Conservation (phyloP, 37 sponge, comb jelly and placozoan species). For the Ianthella basta region DNA sequence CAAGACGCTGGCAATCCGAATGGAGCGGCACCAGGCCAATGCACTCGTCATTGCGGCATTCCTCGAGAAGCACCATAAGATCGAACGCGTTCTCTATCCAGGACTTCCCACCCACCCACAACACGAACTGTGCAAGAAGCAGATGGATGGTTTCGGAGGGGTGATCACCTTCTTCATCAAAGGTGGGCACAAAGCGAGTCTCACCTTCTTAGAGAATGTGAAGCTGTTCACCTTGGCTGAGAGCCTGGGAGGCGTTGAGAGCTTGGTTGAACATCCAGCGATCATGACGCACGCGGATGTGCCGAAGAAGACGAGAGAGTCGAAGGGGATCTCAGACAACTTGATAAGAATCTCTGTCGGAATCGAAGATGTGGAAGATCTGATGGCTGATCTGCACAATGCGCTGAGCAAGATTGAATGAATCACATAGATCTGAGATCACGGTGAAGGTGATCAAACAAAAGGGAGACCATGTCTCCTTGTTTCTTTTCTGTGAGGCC, state of each 20-base stretch:
- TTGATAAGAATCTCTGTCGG: constrained; percentile 73
- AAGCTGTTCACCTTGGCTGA: constrained; percentile 63
- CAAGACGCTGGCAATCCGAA: too few relatives aligned
- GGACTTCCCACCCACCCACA: constrained; percentile 76
- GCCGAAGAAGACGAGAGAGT: constrained; percentile 22
- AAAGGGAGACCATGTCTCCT: too few relatives aligned
- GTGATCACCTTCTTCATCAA: constrained; percentile 69
- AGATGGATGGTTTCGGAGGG: constrained; percentile 67
- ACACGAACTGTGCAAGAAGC: constrained; percentile 71
- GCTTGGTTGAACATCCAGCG: constrained; percentile 63
- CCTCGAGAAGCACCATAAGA: neutral
- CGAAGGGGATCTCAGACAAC: constrained; percentile 52
- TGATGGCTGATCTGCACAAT: constrained; percentile 64
- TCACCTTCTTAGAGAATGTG: constrained; percentile 39
- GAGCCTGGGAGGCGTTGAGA: constrained; percentile 76
- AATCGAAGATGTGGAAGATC: constrained; percentile 58
- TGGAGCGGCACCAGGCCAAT: too few relatives aligned
- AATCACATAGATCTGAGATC: too few relatives aligned
- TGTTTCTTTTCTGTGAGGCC: too few relatives aligned
- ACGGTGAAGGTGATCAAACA: too few relatives aligned
- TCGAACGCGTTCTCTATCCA: constrained; percentile 64
- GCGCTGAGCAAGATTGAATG: constrained; percentile 52
- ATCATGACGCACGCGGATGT: constrained; percentile 62
- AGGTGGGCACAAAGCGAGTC: constrained; percentile 43
- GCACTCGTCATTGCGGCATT: too few relatives aligned